A percentile compares a stretch with the other conserved stretches of the same genome.
Evolutionary conservation across 2,113 vertebrate species (phyloP).

Genomic region (Xenopus laevis): DNA sequence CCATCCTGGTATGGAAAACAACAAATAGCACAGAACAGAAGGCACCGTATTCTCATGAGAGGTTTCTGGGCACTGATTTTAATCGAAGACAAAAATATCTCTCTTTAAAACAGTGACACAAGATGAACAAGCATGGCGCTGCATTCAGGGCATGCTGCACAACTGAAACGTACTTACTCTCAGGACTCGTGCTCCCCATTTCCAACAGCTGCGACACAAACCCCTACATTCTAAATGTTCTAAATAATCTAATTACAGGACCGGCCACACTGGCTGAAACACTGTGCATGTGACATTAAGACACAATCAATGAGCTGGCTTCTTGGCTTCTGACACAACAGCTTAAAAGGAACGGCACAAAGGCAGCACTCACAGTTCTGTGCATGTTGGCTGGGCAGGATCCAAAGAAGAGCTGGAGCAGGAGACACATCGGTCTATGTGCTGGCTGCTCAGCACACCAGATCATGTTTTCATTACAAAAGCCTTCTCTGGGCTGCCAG

Average conservation of each 20-base stretch:
- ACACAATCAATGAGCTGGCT: slow-evolving; percentile 8
- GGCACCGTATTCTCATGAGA: not conserved
- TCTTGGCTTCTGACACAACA: slow-evolving; percentile 28
- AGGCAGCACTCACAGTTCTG: slow-evolving; percentile 81
- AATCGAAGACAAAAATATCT: not conserved
- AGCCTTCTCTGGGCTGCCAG: slow-evolving; percentile 70
- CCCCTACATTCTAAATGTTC: not conserved
- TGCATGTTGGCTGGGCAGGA: slow-evolving; percentile 76
- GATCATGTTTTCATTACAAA: slow-evolving; percentile 98
- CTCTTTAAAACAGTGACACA: too few species aligned
- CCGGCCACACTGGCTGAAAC: not conserved
- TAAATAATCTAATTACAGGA: not conserved
- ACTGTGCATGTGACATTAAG: not conserved
- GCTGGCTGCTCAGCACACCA: slow-evolving; percentile 77
- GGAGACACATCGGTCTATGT: slow-evolving; percentile 64
- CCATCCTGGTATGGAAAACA: too few species aligned
- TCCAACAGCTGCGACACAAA: slow-evolving; percentile 5
- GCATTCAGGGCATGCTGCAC: slow-evolving; percentile 1
- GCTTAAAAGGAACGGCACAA: slow-evolving; percentile 50
- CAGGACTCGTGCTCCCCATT: slow-evolving; percentile 17
- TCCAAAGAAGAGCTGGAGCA: slow-evolving; percentile 77
- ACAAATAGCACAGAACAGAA: not conserved
- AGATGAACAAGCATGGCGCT: not conserved
- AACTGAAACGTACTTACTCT: slow-evolving; percentile 30
- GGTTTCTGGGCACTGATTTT: slow-evolving; percentile 34